These are phyloP conservation scores for Sepiola atlantica DNA, from an alignment of 2,888 invertebrate genomes.

Conservation along the genomic window DNA sequence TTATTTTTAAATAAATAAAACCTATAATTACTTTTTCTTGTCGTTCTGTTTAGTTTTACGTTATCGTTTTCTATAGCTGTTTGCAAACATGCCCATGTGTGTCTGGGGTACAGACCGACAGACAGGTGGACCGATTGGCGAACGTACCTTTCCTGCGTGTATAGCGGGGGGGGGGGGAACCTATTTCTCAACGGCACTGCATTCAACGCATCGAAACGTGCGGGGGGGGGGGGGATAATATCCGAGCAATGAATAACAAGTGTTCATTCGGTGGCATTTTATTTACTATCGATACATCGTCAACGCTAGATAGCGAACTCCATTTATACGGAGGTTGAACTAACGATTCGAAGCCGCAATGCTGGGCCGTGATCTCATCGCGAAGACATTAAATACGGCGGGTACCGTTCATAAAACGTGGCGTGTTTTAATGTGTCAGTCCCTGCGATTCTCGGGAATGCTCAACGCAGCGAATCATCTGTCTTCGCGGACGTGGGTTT, in stretches of 20 bases:
- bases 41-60: not conserved
- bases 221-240: not conserved
- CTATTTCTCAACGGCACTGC: not conserved
- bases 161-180: not conserved
- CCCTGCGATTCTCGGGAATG: not conserved
- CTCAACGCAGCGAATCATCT: not conserved
- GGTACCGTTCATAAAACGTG: not conserved
- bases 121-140: not conserved
- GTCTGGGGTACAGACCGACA: not conserved
- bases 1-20: not conserved
- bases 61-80: not conserved
- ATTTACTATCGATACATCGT: not conserved
- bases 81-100: slow-evolving; percentile 15
- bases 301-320: not conserved
- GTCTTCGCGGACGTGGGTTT: not conserved
- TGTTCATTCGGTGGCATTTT: not conserved
- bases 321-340: not conserved
- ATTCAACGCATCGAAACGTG: not conserved
- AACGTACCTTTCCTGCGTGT: not conserved
- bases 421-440: slow-evolving; percentile 1
- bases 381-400: not conserved
- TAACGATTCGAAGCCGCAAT: not conserved
- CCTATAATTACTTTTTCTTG: too few species aligned
- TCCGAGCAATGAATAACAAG: not conserved
- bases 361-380: not conserved